Conservation (phyloP, 2,888 invertebrate species). For the Microctonus hyperodae region DNA sequence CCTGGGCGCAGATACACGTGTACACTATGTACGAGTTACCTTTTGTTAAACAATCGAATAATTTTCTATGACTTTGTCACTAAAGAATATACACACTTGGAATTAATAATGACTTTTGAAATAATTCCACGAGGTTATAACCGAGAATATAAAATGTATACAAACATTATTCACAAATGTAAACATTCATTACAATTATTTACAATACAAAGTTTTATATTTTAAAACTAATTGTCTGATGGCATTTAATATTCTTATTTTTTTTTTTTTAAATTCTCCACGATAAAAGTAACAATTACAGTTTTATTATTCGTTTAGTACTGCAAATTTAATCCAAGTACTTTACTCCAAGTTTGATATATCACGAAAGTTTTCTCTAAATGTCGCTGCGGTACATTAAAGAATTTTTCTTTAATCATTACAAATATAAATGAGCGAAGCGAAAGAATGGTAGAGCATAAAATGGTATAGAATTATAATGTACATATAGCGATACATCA, state of each 20-base stretch:
- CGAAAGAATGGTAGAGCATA: constrained; percentile 24
- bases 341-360: not conserved
- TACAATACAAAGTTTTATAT: not conserved
- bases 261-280: not conserved
- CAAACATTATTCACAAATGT: not conserved
- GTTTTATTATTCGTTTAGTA: not conserved
- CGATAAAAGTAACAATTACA: not conserved
- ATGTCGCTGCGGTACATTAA: not conserved
- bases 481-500: constrained; percentile 29
- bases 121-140: not conserved
- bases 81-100: no score
- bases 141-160: not conserved
- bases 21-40: not conserved
- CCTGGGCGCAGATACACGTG: not conserved
- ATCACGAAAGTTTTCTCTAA: not conserved
- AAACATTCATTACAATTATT: not conserved
- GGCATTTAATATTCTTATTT: not conserved
- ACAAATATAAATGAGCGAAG: not conserved
- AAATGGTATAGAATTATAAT: constrained; percentile 32
- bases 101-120: not conserved
- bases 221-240: not conserved
- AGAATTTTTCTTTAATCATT: not conserved
- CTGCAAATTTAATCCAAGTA: not conserved
- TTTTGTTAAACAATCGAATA: not conserved
- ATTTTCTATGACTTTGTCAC: not conserved